Conservation (phyloP, 2,113 vertebrate genomes). For the Podiceps cristatus region DNA sequence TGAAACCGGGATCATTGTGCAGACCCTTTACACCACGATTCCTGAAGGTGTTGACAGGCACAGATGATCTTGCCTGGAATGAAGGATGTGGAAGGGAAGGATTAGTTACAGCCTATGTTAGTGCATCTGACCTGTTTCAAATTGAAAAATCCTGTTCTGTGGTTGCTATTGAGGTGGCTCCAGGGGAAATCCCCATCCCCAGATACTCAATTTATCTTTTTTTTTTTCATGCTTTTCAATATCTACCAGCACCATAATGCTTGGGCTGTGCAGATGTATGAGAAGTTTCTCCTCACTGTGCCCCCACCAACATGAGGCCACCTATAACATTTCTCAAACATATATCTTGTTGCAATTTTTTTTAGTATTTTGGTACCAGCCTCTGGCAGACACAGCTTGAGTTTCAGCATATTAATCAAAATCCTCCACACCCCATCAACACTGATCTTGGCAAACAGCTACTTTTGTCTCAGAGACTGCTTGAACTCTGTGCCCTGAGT, state of each 20-base stretch:
- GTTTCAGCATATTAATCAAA: slow-evolving; percentile 43
- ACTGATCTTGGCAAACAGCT: background rate
- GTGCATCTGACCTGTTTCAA: background rate
- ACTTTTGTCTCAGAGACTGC: background rate
- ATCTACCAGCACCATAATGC: background rate
- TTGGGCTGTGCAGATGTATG: accelerated
- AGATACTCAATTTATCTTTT: background rate
- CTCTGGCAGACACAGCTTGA: background rate
- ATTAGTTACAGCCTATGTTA: background rate
- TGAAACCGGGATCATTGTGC: background rate
- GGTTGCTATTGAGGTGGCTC: background rate
- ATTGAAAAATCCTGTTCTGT: background rate
- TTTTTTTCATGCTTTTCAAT: background rate
- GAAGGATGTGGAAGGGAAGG: background rate
- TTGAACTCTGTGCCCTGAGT: background rate
- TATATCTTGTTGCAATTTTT: background rate
- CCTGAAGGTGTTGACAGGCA: background rate
- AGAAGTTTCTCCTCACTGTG: background rate
- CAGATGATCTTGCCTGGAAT: background rate
- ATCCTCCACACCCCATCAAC: background rate
- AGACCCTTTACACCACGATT: background rate
- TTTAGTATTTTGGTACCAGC: background rate
- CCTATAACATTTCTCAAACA: background rate
- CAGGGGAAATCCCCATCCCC: accelerated
- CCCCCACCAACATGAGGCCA: background rate